Percentiles rank a stretch among this genome's conserved stretches.
Evolutionary conservation across 2,113 vertebrate genomes (phyloP).

Genomic region (Oxyruncus cristatus): DNA sequence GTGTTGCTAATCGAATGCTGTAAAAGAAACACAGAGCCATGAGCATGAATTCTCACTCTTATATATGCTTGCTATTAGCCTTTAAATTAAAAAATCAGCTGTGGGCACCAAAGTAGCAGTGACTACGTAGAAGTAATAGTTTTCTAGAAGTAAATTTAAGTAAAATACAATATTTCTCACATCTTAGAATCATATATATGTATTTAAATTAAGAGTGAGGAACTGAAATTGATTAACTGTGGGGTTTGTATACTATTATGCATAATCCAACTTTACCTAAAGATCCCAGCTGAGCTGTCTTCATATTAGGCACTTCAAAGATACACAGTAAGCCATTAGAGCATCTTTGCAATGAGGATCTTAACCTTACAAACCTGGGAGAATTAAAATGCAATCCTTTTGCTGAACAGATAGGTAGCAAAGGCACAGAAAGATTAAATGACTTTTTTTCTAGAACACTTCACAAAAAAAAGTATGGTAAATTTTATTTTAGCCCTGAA

Average conservation of each 20-base stretch:
- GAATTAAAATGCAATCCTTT: background rate
- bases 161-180: background rate
- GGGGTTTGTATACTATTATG: background rate
- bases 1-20: constrained; percentile 9
- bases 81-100: constrained; percentile 12
- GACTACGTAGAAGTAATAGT: background rate
- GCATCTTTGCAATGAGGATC: background rate
- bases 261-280: background rate
- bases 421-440: background rate
- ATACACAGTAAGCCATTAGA: background rate
- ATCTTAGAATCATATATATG: background rate
- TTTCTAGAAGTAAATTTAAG: background rate
- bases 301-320: background rate
- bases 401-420: background rate
- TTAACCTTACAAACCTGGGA: background rate
- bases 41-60: background rate
- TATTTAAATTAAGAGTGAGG: background rate
- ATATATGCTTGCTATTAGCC: background rate
- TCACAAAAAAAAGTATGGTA: background rate
- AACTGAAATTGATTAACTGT: background rate
- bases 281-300: background rate
- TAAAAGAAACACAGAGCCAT: constrained; percentile 4
- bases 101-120: background rate
- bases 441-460: background rate
- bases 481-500: background rate